Evolutionary conservation across 2,888 invertebrate species (phyloP), one percentile per base, ranked within the genome.

Genomic region (Elgonia sp.): DNA sequence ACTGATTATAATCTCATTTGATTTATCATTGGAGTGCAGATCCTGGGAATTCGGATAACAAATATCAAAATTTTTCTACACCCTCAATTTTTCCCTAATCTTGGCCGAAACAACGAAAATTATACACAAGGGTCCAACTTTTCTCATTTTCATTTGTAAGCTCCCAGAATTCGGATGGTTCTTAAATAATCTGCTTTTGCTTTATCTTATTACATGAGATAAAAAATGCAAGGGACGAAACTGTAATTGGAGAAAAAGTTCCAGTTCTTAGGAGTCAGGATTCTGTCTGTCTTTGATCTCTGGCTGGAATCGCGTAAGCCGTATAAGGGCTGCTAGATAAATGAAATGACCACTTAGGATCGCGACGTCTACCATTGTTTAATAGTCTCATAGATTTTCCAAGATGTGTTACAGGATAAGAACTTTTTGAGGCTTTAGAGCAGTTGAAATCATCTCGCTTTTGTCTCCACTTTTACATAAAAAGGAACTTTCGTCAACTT

Each of bases 281-380:
- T 18, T 55, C 20, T n/a, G 18, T n/a, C 18, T 4, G 67, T n/a
- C 20, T 67, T 46, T 46, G 67, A 67, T 67, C 46, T 67, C 42
- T 12, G 67, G 18, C 14, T 42, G 5, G 14, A 67, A 46, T 67
- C 29, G n/a, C 20, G 20, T 67, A 67, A 67, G 67, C 67, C 67
- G 67, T 67, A 67, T 67, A 67, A 67, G 40, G 42, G 67, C 46
- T 67, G 42, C 46, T 40, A 67, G 67, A 67, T 67, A 40, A 67
- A 67, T 67, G 67, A 67, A 67, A 67, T 46, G 67, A 67, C 67
- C 20, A 18, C 7, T 46, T 67, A 67, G 46, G 67, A 40, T 18
- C 21, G 55, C 55, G 18, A 55, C n/a, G 55, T 55, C 5, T 50
- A 6, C 42, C 46, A 42, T 46, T 42, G 20, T 46, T 42, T 21